Conservation (phyloP, 2,888 invertebrate genomes). For the Plagodis dolabraria region DNA sequence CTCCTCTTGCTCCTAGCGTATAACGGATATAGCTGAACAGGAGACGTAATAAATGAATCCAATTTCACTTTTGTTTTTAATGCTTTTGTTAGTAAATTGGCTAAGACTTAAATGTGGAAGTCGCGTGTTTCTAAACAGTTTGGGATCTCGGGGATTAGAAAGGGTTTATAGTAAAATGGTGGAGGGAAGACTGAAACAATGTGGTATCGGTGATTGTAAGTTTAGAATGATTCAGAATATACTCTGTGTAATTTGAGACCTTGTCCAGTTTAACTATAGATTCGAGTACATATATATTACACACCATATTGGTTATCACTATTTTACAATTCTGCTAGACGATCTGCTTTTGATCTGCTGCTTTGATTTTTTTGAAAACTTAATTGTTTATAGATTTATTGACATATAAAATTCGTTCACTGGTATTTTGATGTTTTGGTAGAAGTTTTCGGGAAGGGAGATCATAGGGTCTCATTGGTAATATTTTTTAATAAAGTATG, state of each 20-base stretch:
- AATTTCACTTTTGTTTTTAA: constrained; percentile 67
- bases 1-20: constrained; percentile 41
- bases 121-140: constrained; percentile 35
- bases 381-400: no score
- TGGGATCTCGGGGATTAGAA: constrained; percentile 29
- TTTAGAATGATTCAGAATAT: not conserved
- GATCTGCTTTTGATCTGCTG: no score
- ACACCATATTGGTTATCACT: no score
- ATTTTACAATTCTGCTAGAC: no score
- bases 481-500: no score
- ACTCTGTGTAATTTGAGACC: not conserved
- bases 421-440: no score
- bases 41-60: constrained; percentile 72
- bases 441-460: no score
- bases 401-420: no score
- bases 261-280: no score
- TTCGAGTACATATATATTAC: no score
- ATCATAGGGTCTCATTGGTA: no score
- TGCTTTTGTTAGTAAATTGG: constrained; percentile 53
- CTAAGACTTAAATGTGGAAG: constrained; percentile 25
- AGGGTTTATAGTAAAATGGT: constrained; percentile 32
- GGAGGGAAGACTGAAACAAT: constrained; percentile 6
- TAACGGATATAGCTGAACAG: constrained; percentile 55
- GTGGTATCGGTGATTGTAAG: constrained; percentile 5
- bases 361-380: no score